phyloP scores from a whole-genome alignment of 2,888 invertebrate species.

The Dicranocentrus wangi region DNA sequence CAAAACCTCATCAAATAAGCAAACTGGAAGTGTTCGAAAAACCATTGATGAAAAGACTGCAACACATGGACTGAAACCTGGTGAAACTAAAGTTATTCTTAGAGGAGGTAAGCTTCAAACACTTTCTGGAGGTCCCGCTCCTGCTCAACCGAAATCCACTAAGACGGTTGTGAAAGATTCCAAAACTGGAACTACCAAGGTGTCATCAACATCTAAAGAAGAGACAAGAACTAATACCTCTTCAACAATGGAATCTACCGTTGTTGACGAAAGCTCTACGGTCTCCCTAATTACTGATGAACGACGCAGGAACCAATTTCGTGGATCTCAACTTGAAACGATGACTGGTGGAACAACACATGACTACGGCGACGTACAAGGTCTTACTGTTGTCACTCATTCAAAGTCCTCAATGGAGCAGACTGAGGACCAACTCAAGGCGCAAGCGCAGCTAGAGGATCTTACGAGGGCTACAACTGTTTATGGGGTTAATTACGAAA shows the following conservation, averaged over 20 bases:
- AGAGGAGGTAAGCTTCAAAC: slow-evolving; percentile 68
- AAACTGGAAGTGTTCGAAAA: not conserved
- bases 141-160: not conserved
- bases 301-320: slow-evolving; percentile 54
- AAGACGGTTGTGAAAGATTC: slow-evolving; percentile 9
- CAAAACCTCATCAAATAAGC: not conserved
- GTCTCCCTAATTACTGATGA: slow-evolving; percentile 33
- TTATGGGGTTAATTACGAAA: slow-evolving; percentile 71
- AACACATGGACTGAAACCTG: slow-evolving; percentile 36
- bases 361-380: slow-evolving; percentile 70
- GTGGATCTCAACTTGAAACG: slow-evolving; percentile 70
- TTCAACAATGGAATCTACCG: slow-evolving; percentile 22
- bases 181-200: slow-evolving; percentile 25
- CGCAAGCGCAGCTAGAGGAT: slow-evolving; percentile 67
- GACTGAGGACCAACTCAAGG: slow-evolving; percentile 69
- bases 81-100: slow-evolving; percentile 59
- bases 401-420: slow-evolving; percentile 71
- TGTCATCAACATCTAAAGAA: slow-evolving; percentile 11
- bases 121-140: slow-evolving; percentile 47
- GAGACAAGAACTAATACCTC: slow-evolving; percentile 4
- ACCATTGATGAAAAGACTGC: slow-evolving; percentile 12
- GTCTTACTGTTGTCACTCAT: slow-evolving; percentile 71
- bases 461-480: slow-evolving; percentile 60
- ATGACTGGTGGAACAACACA: slow-evolving; percentile 67
- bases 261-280: slow-evolving; percentile 19